phyloP scores from a whole-genome alignment of 2,888 invertebrate genomes.

The Linnaemya tessellans region DNA sequence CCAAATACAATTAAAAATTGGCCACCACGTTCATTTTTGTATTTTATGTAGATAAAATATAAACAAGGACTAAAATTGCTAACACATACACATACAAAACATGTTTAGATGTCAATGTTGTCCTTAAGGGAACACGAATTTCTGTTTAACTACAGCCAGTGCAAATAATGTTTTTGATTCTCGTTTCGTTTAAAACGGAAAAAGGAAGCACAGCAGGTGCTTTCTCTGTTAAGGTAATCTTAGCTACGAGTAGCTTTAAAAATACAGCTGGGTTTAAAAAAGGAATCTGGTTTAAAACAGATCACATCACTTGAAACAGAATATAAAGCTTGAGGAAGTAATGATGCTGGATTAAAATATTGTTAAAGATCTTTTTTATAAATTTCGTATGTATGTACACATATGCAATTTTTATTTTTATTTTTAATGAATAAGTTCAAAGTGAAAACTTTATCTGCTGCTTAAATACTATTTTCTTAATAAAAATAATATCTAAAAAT shows the following conservation, averaged over 20 bases:
- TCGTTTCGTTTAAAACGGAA: background rate
- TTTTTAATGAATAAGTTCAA: too few species aligned
- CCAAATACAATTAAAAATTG: conserved; percentile 26
- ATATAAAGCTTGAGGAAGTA: background rate
- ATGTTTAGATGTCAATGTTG: background rate
- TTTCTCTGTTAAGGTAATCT: background rate
- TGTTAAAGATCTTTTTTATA: background rate
- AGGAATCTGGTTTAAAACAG: conserved; percentile 1
- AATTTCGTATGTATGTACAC: too few species aligned
- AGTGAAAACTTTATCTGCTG: background rate
- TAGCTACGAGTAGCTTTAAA: conserved; percentile 41
- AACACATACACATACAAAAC: conserved; percentile 22
- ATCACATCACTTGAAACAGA: background rate
- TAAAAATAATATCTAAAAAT: too few species aligned
- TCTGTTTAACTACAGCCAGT: conserved; percentile 28
- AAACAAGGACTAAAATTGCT: conserved; percentile 11
- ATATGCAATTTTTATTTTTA: too few species aligned
- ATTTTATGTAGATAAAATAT: conserved; percentile 16
- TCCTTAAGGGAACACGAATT: background rate
- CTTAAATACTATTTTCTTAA: too few species aligned
- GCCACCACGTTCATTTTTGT: background rate
- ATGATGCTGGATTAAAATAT: background rate
- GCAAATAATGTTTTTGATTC: conserved; percentile 17
- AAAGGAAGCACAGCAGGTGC: conserved; percentile 58
- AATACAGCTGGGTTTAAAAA: conserved; percentile 53